A percentile compares a stretch with the other conserved stretches of the same genome.
Conservation (phyloP, 2,113 vertebrate species). For the Machaerirhynchus nigripectus region DNA sequence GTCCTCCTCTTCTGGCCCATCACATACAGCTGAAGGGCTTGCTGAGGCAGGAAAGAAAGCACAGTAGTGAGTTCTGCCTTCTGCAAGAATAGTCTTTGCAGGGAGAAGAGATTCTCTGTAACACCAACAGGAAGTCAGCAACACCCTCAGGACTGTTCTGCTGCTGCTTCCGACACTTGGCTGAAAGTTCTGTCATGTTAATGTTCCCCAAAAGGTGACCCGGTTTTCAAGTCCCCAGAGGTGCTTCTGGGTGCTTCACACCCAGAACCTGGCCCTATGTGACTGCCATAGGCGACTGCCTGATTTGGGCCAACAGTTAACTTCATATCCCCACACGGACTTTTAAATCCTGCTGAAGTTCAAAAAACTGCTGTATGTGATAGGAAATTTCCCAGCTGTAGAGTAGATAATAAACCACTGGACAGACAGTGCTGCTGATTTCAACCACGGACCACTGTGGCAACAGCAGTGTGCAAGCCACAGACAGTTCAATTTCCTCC, state of each 20-base stretch:
- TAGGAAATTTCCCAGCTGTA: not conserved
- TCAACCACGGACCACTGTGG: not conserved
- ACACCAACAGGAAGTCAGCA: not conserved
- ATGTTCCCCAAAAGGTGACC: not conserved
- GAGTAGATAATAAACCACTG: not conserved
- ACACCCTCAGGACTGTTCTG: accelerated
- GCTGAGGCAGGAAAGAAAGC: not conserved
- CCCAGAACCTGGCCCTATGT: not conserved
- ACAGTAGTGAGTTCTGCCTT: not conserved
- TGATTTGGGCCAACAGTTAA: not conserved
- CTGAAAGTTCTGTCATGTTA: not conserved
- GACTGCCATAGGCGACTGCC: too few relatives aligned
- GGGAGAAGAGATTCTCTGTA: not conserved
- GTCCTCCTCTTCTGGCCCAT: not conserved
- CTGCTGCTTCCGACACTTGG: not conserved
- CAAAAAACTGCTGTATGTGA: not conserved
- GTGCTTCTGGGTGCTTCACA: not conserved
- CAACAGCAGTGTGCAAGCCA: not conserved
- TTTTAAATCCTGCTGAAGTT: not conserved
- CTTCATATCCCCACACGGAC: not conserved
- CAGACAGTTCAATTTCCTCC: not conserved
- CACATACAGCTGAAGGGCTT: not conserved
- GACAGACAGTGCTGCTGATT: not conserved
- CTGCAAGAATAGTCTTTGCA: not conserved
- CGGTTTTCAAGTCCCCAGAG: not conserved